Evolutionary conservation across 2,888 invertebrate genomes (phyloP), one percentile per base, ranked within the genome.

Genomic region (Glaucopsyche alexis): DNA sequence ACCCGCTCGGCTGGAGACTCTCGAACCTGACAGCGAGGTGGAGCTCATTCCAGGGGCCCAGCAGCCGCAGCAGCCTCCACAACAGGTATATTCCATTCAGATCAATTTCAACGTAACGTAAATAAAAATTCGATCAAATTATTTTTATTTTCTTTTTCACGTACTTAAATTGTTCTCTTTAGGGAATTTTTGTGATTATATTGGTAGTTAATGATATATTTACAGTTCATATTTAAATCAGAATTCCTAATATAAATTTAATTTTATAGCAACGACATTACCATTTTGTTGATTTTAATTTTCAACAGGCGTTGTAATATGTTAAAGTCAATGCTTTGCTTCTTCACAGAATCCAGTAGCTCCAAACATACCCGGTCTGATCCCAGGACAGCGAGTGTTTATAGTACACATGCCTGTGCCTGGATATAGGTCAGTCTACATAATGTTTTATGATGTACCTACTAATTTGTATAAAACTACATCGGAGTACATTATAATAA

Each of bases 351-450:
- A 74, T 3, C 91, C 91, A 1, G 86, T 87, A 0, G 81, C 86
- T 9, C 92, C 90, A 0, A 87, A 88, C 70, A 74, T 91, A 3
- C 92, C 91, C 2, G 92, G 91, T 0, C 76, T 91, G 13, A 67
- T 85, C 1, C 93, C 93, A 1, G 94, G 94, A 2, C 94, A 94
- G 77, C 84, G 94, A 74, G 94, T 94, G 76, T 95, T 94, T 82
- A 93, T 94, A 45, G 88, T 95, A 0, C 94, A 94, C 77, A 94
- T 92, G 92, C 91, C 91, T 1, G 81, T 92, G 0, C 88, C 91
- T 7, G 91, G 91, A 87, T 78, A 93, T 87, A 87, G 87, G 91
- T 76, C 14, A 50, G 67, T 16, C n/a, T 49, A 2, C 29, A 29
- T 29, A 13, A 14, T 13, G 11, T 50, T 0, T n/a, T 50, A 50